Conservation (phyloP, 1,140 invertebrate species). For the Campoletis sonorensis region DNA sequence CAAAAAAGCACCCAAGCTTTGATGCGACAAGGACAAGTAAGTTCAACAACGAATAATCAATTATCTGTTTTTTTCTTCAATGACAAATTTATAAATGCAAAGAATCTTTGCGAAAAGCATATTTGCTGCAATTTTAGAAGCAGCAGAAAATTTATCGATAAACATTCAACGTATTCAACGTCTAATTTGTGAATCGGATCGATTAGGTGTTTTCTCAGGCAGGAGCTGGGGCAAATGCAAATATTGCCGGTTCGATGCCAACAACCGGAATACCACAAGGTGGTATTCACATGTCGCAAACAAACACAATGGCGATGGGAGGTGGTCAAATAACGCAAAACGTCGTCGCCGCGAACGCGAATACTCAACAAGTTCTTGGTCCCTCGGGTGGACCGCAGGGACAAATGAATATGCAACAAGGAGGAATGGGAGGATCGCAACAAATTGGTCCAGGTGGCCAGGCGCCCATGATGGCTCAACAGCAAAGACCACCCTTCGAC, state of each 20-base stretch:
- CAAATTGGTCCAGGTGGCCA: constrained; percentile 58
- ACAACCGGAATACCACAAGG: constrained; percentile 74
- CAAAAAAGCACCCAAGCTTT: constrained; percentile 80
- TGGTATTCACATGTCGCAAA: constrained; percentile 79
- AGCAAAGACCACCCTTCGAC: constrained; percentile 75
- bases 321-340: constrained; percentile 81
- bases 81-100: no score
- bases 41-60: constrained; percentile 48
- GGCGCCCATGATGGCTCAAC: constrained; percentile 72
- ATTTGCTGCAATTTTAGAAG: no score
- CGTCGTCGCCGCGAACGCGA: constrained; percentile 71
- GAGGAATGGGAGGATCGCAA: constrained; percentile 64
- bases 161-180: no score
- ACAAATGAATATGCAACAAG: constrained; percentile 74
- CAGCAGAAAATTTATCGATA: no score
- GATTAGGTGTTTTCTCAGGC: constrained; percentile 55
- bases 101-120: no score
- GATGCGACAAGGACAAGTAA: constrained; percentile 72
- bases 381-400: constrained; percentile 71
- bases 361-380: constrained; percentile 67
- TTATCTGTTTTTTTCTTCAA: no score
- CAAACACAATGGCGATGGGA: constrained; percentile 80
- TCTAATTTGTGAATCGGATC: no score
- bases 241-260: constrained; percentile 74
- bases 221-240: constrained; percentile 63